phyloP scores from a whole-genome alignment of 2,888 invertebrate genomes.

The Invenusta paracnida region DNA sequence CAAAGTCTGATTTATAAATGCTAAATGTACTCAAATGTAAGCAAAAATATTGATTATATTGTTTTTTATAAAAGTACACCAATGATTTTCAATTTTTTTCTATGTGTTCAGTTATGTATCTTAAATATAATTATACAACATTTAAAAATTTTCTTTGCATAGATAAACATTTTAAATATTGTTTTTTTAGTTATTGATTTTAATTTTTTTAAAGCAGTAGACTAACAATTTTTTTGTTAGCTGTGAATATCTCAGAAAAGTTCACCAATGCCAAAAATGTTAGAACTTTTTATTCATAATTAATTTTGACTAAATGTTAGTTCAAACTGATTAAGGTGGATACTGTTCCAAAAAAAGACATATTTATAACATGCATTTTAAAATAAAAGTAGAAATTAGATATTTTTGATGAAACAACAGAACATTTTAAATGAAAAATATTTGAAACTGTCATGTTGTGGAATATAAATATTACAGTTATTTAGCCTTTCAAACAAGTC shows the following conservation, averaged over 20 bases:
- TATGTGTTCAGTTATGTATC: constrained; percentile 5
- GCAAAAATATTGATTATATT: constrained; percentile 5
- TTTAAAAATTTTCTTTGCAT: not conserved
- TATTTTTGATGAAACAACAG: no score
- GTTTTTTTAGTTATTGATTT: not conserved
- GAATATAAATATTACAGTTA: no score
- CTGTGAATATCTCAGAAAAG: constrained; percentile 22
- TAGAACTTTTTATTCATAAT: not conserved
- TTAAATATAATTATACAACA: not conserved
- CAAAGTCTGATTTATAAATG: no score
- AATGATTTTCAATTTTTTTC: constrained; percentile 1
- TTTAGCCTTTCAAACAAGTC: no score
- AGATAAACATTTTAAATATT: not conserved
- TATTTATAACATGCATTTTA: no score
- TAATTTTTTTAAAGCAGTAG: not conserved
- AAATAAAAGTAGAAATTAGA: no score
- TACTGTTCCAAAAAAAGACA: no score
- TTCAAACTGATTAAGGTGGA: not conserved
- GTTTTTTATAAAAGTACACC: constrained; percentile 15
- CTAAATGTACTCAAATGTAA: not conserved
- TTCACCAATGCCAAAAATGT: constrained; percentile 2
- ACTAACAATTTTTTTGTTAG: constrained; percentile 17
- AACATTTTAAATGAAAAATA: no score
- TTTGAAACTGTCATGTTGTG: no score
- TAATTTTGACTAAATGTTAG: constrained; percentile 19